phyloP scores from a whole-genome alignment of 2,888 invertebrate species.

The Nezara viridula region DNA sequence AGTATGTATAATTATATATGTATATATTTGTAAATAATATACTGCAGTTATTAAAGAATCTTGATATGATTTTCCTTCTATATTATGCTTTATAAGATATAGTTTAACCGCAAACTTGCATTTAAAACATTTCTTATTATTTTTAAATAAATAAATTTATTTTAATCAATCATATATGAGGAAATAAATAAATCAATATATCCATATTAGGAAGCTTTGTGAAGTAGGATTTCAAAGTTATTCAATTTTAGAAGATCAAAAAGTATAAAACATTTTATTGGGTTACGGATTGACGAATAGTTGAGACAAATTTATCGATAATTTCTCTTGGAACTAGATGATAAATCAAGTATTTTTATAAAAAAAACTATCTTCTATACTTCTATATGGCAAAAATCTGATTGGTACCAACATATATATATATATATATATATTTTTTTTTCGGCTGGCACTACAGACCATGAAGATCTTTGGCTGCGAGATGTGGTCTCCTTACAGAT shows the following conservation, averaged over 20 bases:
- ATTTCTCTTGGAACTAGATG: neutral
- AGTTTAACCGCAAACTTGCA: too few relatives aligned
- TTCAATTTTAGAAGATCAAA: neutral
- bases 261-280: neutral
- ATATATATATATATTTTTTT: too few relatives aligned
- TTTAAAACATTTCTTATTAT: too few relatives aligned
- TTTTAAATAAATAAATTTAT: too few relatives aligned
- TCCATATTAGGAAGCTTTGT: neutral
- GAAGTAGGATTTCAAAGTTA: neutral
- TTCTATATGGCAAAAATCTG: too few relatives aligned
- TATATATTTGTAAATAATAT: slow-evolving; percentile 47
- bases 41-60: neutral
- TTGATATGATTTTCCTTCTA: neutral
- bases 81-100: neutral
- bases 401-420: too few relatives aligned
- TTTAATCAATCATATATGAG: neutral
- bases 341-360: neutral
- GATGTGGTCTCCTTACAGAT: too few relatives aligned
- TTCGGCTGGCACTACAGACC: too few relatives aligned
- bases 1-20: neutral
- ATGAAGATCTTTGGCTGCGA: too few relatives aligned
- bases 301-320: neutral
- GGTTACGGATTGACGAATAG: too few relatives aligned
- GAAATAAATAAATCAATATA: neutral
- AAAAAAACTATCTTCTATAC: neutral